Percentiles rank a stretch among this genome's conserved stretches.
Conservation (phyloP, 1,140 invertebrate genomes). For the Rhopalosiphum padi region DNA sequence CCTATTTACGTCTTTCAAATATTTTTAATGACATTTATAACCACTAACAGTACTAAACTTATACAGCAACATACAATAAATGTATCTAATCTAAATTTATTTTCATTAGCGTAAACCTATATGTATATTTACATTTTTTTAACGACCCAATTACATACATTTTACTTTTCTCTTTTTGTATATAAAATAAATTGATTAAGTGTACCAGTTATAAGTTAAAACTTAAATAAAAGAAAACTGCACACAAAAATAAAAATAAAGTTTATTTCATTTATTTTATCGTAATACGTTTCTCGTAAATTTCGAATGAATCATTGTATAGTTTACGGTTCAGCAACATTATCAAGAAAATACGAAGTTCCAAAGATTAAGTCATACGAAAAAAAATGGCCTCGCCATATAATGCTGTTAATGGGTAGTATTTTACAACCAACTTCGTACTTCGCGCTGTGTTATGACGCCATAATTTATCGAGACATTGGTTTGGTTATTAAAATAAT, state of each 20-base stretch:
- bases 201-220: neutral
- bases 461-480: neutral
- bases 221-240: neutral
- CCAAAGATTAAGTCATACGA: constrained; percentile 32
- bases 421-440: constrained; percentile 16
- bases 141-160: neutral
- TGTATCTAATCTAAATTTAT: too few relatives aligned
- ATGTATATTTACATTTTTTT: neutral
- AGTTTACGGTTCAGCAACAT: constrained; percentile 33
- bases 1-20: neutral
- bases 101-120: too few relatives aligned
- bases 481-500: constrained; percentile 44
- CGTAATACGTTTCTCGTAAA: neutral
- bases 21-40: neutral
- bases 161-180: neutral
- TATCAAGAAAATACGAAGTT: constrained; percentile 20
- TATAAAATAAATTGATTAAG: neutral
- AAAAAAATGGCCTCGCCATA: constrained; percentile 3
- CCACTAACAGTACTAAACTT: neutral
- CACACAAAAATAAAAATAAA: neutral
- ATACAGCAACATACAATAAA: too few relatives aligned
- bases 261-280: neutral
- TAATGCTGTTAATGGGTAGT: constrained; percentile 34
- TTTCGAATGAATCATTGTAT: constrained; percentile 23
- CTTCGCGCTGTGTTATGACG: neutral